Percentiles rank a stretch among this genome's conserved stretches.
These are phyloP conservation scores for Acrossocheilus wenchowensis DNA, from an alignment of 2,797 vertebrate species.

Conservation along the genomic window DNA sequence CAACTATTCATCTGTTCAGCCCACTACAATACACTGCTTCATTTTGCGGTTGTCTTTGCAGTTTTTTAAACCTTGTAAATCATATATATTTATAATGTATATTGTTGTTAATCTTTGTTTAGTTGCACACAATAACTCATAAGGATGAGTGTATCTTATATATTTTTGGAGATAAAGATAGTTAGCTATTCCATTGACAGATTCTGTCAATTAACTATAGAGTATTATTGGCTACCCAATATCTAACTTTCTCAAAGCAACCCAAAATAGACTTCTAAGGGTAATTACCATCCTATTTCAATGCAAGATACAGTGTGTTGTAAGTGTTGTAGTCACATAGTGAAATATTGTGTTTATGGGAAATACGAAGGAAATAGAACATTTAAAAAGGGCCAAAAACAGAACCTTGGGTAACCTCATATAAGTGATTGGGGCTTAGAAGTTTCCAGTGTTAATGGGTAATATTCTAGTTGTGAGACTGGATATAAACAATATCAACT, in stretches of 20 bases:
- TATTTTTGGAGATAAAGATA: neutral
- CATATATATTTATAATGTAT: neutral
- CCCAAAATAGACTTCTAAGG: neutral
- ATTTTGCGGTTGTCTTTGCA: constrained; percentile 33
- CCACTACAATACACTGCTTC: constrained; percentile 34
- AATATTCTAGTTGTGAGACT: neutral
- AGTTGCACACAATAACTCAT: neutral
- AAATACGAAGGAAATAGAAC: neutral
- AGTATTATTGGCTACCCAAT: neutral
- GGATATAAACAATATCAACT: neutral
- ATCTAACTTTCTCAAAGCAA: neutral
- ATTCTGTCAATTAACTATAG: neutral
- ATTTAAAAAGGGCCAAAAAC: neutral
- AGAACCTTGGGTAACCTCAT: constrained; percentile 1
- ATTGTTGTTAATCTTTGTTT: neutral
- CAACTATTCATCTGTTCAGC: constrained; percentile 49
- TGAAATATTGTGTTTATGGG: neutral
- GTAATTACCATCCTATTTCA: too few species aligned
- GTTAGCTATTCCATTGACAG: neutral
- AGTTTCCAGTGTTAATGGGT: neutral
- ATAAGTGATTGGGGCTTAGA: neutral
- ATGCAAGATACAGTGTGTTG: neutral
- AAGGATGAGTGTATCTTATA: neutral
- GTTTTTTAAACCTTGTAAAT: constrained; percentile 23
- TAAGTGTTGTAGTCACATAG: neutral